phyloP scores from a whole-genome alignment of 2,888 invertebrate genomes.

The Harpalus rufipes region DNA sequence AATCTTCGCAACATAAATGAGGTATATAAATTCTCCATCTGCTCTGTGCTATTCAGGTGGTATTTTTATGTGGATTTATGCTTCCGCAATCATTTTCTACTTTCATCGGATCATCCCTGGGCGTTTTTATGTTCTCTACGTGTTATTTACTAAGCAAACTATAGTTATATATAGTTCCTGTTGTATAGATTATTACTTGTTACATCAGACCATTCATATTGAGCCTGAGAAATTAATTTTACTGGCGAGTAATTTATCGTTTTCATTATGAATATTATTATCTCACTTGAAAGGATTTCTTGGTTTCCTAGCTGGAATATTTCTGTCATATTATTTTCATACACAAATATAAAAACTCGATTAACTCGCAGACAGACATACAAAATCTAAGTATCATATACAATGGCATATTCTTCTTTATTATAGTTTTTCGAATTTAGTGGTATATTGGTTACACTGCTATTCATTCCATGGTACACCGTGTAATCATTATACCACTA shows the following conservation, averaged over 20 bases:
- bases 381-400: too few relatives aligned
- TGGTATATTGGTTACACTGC: too few relatives aligned
- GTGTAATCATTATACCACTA: too few relatives aligned
- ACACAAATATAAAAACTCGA: too few relatives aligned
- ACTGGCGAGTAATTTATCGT: neutral
- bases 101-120: conserved; percentile 31
- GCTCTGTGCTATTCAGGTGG: conserved; percentile 21
- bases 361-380: too few relatives aligned
- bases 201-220: conserved; percentile 17
- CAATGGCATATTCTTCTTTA: too few relatives aligned
- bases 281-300: neutral
- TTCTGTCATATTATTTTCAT: neutral
- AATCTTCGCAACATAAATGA: conserved; percentile 21
- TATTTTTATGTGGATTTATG: conserved; percentile 29
- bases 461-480: too few relatives aligned
- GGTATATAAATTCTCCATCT: conserved; percentile 9
- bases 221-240: neutral
- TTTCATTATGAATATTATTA: conserved; percentile 1
- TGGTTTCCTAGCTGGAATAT: neutral
- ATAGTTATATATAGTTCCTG: conserved; percentile 27
- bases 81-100: conserved; percentile 48
- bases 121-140: conserved; percentile 22
- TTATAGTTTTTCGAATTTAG: too few relatives aligned
- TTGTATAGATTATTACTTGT: conserved; percentile 4
- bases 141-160: conserved; percentile 17